Percentiles rank a stretch among this genome's conserved stretches.
Evolutionary conservation across 2,113 vertebrate genomes (phyloP).

Genomic region (Saimiri boliviensis): DNA sequence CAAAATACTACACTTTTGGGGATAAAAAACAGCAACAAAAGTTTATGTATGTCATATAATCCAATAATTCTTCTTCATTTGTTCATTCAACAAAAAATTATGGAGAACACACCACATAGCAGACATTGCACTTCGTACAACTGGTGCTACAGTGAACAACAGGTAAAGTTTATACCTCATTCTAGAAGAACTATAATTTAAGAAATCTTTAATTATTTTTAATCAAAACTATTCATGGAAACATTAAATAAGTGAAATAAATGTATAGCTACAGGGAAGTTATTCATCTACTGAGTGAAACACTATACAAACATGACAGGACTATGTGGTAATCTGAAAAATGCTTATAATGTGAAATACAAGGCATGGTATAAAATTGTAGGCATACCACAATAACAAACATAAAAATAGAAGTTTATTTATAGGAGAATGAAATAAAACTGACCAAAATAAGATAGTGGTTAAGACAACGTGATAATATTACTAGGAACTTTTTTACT

Average conservation of each 20-base stretch:
- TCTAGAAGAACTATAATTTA: neutral
- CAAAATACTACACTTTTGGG: neutral
- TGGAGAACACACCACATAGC: neutral
- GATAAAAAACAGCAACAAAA: neutral
- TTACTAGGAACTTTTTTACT: neutral
- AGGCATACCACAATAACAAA: neutral
- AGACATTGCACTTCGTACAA: neutral
- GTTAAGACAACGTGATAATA: neutral
- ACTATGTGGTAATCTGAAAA: neutral
- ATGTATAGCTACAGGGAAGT: neutral
- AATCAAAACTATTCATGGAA: neutral
- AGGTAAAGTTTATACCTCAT: neutral
- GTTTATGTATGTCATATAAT: neutral
- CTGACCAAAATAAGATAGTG: constrained; percentile 16
- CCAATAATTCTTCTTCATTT: neutral
- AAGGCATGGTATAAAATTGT: neutral
- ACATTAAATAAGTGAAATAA: neutral
- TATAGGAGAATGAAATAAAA: neutral
- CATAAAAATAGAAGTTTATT: neutral
- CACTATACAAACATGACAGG: neutral
- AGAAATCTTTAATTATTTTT: neutral
- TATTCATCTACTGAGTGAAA: neutral
- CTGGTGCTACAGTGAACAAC: neutral
- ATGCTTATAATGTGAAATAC: neutral
- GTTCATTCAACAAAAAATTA: constrained; percentile 10